Base-by-base conservation (phyloP, 2,888 invertebrate genomes). In the Idaea aversata region DNA sequence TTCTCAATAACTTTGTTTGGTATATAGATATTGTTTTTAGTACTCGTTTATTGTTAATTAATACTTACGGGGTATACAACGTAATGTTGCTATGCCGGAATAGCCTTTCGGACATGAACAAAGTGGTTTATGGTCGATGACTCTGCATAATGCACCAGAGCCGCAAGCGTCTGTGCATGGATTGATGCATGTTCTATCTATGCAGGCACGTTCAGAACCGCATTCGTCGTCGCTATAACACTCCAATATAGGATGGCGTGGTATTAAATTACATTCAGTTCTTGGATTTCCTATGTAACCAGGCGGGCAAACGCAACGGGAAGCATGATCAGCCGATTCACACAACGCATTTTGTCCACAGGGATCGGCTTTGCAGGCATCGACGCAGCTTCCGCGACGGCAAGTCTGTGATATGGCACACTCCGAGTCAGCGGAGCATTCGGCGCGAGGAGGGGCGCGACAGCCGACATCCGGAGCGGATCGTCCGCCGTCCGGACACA, bases 311-410 rank as follows among this genome's bases (percentile, higher is more conserved):
- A 94, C 93, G 81, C 98, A 98, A 61, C 95, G 93, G 0, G 96
- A 96, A 72, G 95, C 94, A 81, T 98, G 98, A 74, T 95, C 95
- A 34, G 93, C 83, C 0, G 97, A 95, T 79, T 94, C 95, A 80
- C 98, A 98, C 69, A 96, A 94, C 3, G 98, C 97, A 79, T 97
- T 97, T 62, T 96, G 93, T 67, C 98, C 98, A 78, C 98, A 98
- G 35, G 94, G 93, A 73, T 96, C 95, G 2, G 96, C 93, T 70
- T 94, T 94, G 77, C 98, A 98, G 5, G 97, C 97, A 66, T 96
- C 96, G 5, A 96, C 90, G 82, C 98, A 98, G 65, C 91, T 94
- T 74, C 97, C 97, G 63, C 95, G 94, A 47, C 96, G 93, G 81
- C 97, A 98, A 70, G 95, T 95, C 77, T 97, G 96, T 0, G 94